A percentile compares a stretch with the other conserved stretches of the same genome.
These are phyloP conservation scores for Passer montanus DNA, from an alignment of 2,113 vertebrate genomes.

Conservation along the genomic window DNA sequence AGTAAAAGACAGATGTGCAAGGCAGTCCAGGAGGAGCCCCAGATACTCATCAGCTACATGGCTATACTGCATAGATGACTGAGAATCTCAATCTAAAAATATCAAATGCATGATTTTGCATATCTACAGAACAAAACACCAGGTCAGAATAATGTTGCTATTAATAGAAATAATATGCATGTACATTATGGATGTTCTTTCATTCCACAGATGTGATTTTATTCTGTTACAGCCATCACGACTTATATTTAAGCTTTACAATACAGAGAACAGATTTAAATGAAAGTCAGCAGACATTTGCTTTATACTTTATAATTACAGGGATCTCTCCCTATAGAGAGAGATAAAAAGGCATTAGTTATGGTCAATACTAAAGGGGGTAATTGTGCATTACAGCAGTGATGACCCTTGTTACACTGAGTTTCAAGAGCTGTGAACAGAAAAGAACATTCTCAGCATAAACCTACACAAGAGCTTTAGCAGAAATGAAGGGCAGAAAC, in stretches of 20 bases:
- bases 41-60: not conserved
- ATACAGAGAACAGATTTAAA: not conserved
- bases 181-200: not conserved
- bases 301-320: not conserved
- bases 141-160: not conserved
- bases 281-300: not conserved
- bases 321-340: not conserved
- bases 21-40: not conserved
- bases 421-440: not conserved
- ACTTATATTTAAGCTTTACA: not conserved
- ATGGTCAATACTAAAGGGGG: not conserved
- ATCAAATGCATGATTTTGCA: not conserved
- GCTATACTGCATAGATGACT: not conserved
- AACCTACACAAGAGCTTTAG: fast-evolving
- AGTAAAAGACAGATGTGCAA: not conserved
- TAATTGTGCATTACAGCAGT: not conserved
- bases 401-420: not conserved
- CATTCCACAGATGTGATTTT: not conserved
- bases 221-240: not conserved
- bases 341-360: not conserved
- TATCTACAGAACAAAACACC: not conserved
- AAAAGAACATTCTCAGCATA: not conserved
- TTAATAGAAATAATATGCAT: not conserved
- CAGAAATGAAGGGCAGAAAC: not conserved
- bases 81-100: not conserved